Evolutionary conservation across 2,113 vertebrate genomes (phyloP), one percentile per base, ranked within the genome.

Genomic region (Ophiodon elongatus): DNA sequence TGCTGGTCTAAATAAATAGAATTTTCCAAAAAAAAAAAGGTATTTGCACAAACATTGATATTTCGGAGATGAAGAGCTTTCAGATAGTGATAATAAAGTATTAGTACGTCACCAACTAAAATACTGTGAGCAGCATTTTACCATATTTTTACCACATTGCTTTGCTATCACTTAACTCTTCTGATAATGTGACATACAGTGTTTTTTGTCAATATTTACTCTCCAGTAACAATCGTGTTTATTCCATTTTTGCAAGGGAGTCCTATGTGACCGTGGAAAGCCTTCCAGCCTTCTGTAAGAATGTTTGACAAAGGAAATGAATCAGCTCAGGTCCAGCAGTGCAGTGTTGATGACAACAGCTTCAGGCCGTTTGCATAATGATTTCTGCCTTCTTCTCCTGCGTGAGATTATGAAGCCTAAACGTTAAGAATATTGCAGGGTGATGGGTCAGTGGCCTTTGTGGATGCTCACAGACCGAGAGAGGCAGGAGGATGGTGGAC

Each of bases 401-500:
- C 14, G 3, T 43, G 11, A 15, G 10, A 63, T 56, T 54, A 10
- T 64, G 29, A 82, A 65, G 78, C 33, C 23, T 33, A 52, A 63
- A 63, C 5, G 9, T 76, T 52, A 23, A 72, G 43, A 68, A 47
- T 67, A 31, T 31, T 41, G 37, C 59, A 41, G 56, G 57, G 85
- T 72, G 41, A 76, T n/a, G 45, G 73, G 52, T 43, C 62, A 39
- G 41, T 62, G 47, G 84, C 69, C 47, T 73, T 82, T 82, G 79
- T 65, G 41, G 45, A 76, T n/a, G 60, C 19, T 72, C 54, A 45
- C 8, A 69, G 54, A 66, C 19, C 0, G 35, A 62, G 41, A 63
- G 25, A 50, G 73, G 79, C 15, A 65, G 64, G 45, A 65, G 52
- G 57, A 63, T 76, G 29, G 67, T 10, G 25, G 6, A 80, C 31